Percentiles rank a stretch among this genome's conserved stretches.
These are phyloP conservation scores for Chaitophorus viminalis DNA, from an alignment of 2,888 invertebrate species.

Conservation along the genomic window DNA sequence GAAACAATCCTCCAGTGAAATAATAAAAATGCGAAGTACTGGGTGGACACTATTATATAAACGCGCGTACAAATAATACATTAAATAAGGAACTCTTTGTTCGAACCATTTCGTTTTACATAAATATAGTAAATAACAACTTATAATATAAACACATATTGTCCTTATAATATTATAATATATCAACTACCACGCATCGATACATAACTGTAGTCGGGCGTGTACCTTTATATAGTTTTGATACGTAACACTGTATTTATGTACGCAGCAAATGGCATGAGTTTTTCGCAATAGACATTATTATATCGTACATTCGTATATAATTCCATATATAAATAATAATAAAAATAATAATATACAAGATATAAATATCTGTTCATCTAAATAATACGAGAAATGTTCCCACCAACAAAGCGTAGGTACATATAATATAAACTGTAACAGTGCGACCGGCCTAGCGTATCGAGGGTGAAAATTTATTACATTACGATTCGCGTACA, in stretches of 20 bases:
- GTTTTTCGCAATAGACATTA: background rate
- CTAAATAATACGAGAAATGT: background rate
- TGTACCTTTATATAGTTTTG: too few relatives aligned
- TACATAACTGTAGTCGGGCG: too few relatives aligned
- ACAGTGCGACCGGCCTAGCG: background rate
- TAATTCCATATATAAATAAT: too few relatives aligned
- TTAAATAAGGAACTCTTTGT: background rate
- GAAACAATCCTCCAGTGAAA: too few relatives aligned
- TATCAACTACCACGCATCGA: too few relatives aligned
- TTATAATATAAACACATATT: too few relatives aligned
- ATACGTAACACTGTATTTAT: too few relatives aligned
- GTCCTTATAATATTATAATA: too few relatives aligned
- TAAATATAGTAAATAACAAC: too few relatives aligned
- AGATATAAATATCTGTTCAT: background rate
- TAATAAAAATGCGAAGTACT: too few relatives aligned
- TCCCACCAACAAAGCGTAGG: background rate
- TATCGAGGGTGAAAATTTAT: constrained; percentile 29
- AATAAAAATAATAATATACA: background rate
- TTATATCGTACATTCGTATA: background rate
- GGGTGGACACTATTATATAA: too few relatives aligned
- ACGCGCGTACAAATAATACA: too few relatives aligned
- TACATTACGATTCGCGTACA: background rate
- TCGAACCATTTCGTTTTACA: background rate
- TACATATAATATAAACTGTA: background rate
- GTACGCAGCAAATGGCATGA: background rate